phyloP scores from a whole-genome alignment of 2,113 vertebrate genomes.

The Eubucco bourcierii region DNA sequence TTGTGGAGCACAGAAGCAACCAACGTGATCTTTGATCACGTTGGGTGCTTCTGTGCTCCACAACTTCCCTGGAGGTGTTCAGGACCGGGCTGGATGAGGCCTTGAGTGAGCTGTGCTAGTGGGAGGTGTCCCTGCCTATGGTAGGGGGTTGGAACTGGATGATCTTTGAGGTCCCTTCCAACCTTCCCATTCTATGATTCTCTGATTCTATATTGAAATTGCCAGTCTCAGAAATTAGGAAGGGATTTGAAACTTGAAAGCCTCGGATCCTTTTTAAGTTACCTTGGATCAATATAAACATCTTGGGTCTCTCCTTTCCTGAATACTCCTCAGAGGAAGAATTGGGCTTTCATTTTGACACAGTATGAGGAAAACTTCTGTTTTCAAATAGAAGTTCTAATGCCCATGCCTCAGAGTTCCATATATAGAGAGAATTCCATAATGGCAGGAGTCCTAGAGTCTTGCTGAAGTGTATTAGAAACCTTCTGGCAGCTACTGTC shows the following conservation, averaged over 20 bases:
- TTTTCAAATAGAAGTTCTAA: neutral
- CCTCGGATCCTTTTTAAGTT: neutral
- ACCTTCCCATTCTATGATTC: no score
- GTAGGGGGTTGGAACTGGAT: no score
- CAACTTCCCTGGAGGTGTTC: no score
- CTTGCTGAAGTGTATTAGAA: neutral
- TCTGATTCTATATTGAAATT: neutral
- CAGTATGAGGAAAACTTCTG: neutral
- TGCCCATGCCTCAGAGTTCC: neutral
- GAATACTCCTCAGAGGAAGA: neutral
- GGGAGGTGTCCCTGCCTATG: no score
- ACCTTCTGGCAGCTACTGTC: neutral
- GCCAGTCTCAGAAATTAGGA: neutral
- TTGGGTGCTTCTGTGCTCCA: no score
- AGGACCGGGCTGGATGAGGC: no score
- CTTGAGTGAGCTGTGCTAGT: no score
- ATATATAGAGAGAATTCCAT: no score
- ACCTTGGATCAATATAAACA: neutral
- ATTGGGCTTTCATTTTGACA: neutral
- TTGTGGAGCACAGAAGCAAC: no score
- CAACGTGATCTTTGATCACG: no score
- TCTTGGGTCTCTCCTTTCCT: neutral
- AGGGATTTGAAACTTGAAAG: neutral
- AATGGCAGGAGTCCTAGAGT: neutral
- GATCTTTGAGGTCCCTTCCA: no score